Evolutionary conservation across 2,888 invertebrate species (phyloP), one percentile per base, ranked within the genome.

Genomic region (Nymphalis polychloros): DNA sequence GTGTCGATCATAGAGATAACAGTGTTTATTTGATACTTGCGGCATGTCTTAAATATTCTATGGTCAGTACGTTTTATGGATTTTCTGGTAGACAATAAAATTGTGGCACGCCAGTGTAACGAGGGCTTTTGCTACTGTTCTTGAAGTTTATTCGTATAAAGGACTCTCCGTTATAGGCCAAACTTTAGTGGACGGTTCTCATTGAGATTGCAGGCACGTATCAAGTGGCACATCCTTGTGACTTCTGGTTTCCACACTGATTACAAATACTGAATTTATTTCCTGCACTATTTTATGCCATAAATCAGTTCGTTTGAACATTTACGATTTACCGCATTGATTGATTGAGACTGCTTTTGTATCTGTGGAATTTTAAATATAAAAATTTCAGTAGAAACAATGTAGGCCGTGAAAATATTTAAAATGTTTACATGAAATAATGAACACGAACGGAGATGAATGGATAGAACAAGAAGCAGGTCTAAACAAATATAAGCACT

Each of bases 161-260:
- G 69, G 71, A 74, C 72, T 69, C 64, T 75, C 70, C 47, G 65
- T 65, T 69, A 62, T 55, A 72, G 82, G 72, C 83, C 84, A 76
- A 68, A 72, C 69, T 79, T 76, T 70, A 72, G 57, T 85, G 84
- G 82, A 65, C 73, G 65, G 72, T 65, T 73, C 72, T 75, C 76
- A 84, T 90, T 87, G 79, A 81, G 86, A 80, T 77, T 77, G 62
- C 49, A 59, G 75, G 78, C 91, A 91, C 91, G 91, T 91, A 84
- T 71, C 66, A 72, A 76, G 87, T 85, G 84, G 85, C 86, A 85
- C 83, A 85, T 84, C 81, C 84, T 83, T 84, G 81, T 79, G 83
- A 87, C 90, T 90, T 85, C 90, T 83, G 87, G 86, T 86, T 86
- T 84, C 84, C 77, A 80, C 78, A 72, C 81, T 85, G 88, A 85